Evolutionary conservation across 1,140 invertebrate genomes (phyloP), one percentile per base, ranked within the genome.

Genomic region (Lepidurus couesii): DNA sequence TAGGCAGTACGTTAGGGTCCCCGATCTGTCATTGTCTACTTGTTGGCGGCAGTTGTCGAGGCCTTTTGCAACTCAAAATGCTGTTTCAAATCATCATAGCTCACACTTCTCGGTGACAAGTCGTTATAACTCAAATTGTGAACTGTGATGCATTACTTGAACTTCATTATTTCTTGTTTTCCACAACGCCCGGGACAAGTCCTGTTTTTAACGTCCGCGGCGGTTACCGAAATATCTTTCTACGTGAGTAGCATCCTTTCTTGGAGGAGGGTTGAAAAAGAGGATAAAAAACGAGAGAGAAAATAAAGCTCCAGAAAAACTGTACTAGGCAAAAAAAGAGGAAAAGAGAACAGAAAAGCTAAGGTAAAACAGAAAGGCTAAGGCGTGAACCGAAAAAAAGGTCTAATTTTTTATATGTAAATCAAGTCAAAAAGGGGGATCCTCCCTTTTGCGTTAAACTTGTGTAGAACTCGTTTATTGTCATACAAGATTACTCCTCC

Each of bases 401-500:
- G 53, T 65, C n/a, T 65, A 4, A 65, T 65, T 65, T 65, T 65
- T 65, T 65, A 65, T 65, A 16, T 21, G 53, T 65, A 65, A 65
- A 65, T 65, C 53, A 65, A 65, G 53, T 65, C 53, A 7, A 65
- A 65, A 21, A 21, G 53, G 53, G 47, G 53, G 13, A 13, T 16
- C 53, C 13, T 16, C 53, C 53, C 13, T 65, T 65, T 65, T 65
- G 53, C 9, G 16, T 65, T 9, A 65, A 65, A 65, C 16, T 65
- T 65, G n/a, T 65, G 53, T 65, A 11, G 53, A 16, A 65, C 53
- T 65, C 53, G 53, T 65, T 65, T 65, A 65, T 65, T 65, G 53
- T 65, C 53, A 65, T 65, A 65, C 9, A 65, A 21, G 53, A 65
- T 65, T 65, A 65, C 53, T 65, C 53, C 53, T 65, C 53, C 53